Base-by-base conservation (phyloP, 2,113 vertebrate genomes). In the Etheostoma spectabile region DNA sequence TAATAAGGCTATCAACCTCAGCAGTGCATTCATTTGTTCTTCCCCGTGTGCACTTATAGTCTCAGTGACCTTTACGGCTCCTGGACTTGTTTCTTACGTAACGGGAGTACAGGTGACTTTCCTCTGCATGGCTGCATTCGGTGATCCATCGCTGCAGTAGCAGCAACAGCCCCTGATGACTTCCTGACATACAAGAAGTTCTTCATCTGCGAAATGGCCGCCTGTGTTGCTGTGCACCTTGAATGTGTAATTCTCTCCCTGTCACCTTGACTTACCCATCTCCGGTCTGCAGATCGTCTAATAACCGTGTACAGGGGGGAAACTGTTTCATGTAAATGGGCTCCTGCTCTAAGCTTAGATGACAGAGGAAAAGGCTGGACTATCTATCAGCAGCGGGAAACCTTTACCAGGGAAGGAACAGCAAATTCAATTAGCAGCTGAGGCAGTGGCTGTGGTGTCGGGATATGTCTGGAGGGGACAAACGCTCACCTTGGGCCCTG, bases 101-200 rank as follows among this genome's bases (percentile, higher is more conserved):
- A 11, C 10, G 2, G 38, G 38, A 42, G 74, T 33, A 42, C 90
- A 80, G 75, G 68, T 87, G 88, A 87, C 77, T 83, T 71, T 82
- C 35, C 78, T 51, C 62, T 68, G 79, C 90, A 83, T 74, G 75
- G 53, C 77, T 83, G 80, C 68, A 1, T 30, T 68, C 51, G 38
- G 27, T 16, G 16, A 77, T 83, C 71, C 76, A 56, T 66, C 12
- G 45, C 71, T 18, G 5, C 18, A 18, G 61, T n/a, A 35, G 27
- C 49, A 35, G 57, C 69, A 67, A 21, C 45, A 68, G 57, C 67
- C 65, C 74, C 80, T 55, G 48, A 74, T 82, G 81, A 79, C 86
- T 85, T 64, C 49, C n/a, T 83, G 79, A 85, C 74, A 85, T 83
- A 76, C 65, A 77, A 65, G 35, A 79, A 84, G 76, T 86, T 90